These are phyloP conservation scores for Lamellibrachia luymesi DNA, from an alignment of 1,140 invertebrate genomes.

Conservation along the genomic window DNA sequence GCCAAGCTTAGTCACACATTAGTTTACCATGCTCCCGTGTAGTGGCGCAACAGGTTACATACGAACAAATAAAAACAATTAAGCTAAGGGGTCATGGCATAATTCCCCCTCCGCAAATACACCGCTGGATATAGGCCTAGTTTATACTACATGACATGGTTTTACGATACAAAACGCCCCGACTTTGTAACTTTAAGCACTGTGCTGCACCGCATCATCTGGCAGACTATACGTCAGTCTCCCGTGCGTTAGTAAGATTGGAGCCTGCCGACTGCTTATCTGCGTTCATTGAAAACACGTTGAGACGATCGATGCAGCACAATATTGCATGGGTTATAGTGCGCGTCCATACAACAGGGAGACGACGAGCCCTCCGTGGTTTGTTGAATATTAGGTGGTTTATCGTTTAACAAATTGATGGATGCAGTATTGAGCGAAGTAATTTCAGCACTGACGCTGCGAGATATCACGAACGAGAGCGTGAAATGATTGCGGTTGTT, in stretches of 20 bases:
- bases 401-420: not conserved
- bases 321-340: not conserved
- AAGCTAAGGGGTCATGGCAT: too few relatives aligned
- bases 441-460: not conserved
- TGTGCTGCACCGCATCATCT: too few relatives aligned
- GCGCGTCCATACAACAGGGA: not conserved
- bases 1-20: too few relatives aligned
- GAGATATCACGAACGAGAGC: not conserved
- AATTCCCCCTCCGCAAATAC: too few relatives aligned
- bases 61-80: too few relatives aligned
- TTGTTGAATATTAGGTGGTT: not conserved
- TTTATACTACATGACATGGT: too few relatives aligned
- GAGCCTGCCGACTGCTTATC: not conserved
- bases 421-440: not conserved
- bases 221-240: not conserved
- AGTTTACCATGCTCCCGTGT: too few relatives aligned
- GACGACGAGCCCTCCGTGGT: not conserved
- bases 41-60: too few relatives aligned
- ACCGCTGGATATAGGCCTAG: too few relatives aligned
- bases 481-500: not conserved
- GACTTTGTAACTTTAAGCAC: too few relatives aligned
- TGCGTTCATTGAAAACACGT: not conserved
- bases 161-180: too few relatives aligned
- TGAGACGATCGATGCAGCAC: not conserved
- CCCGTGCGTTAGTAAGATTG: not conserved